Base-by-base conservation (phyloP, 2,888 invertebrate species). In the Heteropelma amictum region DNA sequence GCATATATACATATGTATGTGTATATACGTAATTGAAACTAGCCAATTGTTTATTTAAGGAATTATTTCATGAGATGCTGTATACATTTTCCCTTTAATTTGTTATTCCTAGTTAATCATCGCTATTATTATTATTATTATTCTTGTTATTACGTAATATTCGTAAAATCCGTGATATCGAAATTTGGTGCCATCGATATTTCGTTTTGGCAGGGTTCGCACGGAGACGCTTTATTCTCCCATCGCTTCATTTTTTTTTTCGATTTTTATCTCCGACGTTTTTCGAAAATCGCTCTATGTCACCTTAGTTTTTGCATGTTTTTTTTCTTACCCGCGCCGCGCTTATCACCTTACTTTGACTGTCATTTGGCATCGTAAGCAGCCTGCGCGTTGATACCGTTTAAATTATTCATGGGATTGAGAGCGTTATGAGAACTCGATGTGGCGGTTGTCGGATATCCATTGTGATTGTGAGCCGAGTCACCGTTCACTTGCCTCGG, bases 291-390 rank as follows among this genome's bases (percentile, higher is more conserved):
- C n/a, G n/a, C n/a, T 63, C 30, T 19, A 42, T 14, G 56, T 69
- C 35, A 14, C n/a, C 23, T 63, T 38, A 21, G 28, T 35, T 17
- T 35, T 35, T 23, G 30, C 14, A 35, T 21, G 35, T 40, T 19
- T 33, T 17, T 26, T 12, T 35, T 21, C 30, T 17, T 1, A n/a
- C 5, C 28, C 19, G 23, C 10, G 14, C 38, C 28, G 38, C 49
- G 10, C 47, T 63, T 53, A 26, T 64, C 35, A 21, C 53, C 72
- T 86, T 87, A 88, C 83, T 89, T 89, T 72, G 86, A 80, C 79
- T 86, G 88, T 88, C 88, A 89, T 88, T 89, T 89, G 70, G 86
- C 75, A 45, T 88, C 89, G 83, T 87, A 89, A 69, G 83, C 80
- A 75, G 87, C 79, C 80, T 86, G 87, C 45, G 87, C 84, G 82